Evolutionary conservation across 2,113 vertebrate species (phyloP).

Genomic region (cattle (Bos taurus)): DNA sequence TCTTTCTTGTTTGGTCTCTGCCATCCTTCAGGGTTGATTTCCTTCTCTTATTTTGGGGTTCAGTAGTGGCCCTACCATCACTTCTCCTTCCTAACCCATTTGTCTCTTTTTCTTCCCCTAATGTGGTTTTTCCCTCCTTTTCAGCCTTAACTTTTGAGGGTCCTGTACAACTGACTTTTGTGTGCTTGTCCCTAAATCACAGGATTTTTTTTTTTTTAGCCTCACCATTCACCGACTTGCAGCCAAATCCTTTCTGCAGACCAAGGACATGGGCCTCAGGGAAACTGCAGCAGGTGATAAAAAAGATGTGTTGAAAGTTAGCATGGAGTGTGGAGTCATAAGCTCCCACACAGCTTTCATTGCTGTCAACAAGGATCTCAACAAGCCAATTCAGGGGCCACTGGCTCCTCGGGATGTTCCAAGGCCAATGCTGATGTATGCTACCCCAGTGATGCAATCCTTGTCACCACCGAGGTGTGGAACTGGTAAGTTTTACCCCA

Average conservation of each 20-base stretch:
- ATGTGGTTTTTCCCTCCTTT: neutral
- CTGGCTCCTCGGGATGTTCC: slow-evolving; percentile 72
- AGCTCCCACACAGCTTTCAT: slow-evolving; percentile 86
- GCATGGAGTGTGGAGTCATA: slow-evolving; percentile 83
- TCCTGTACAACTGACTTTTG: fast-evolving
- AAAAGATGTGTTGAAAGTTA: slow-evolving; percentile 78
- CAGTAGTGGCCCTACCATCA: neutral
- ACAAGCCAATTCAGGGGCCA: slow-evolving; percentile 74
- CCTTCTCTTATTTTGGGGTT: neutral
- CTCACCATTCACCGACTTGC: slow-evolving; percentile 83
- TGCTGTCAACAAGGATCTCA: slow-evolving; percentile 77
- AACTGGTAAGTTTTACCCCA: slow-evolving; percentile 7
- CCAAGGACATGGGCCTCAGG: slow-evolving; percentile 72
- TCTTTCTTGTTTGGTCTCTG: neutral
- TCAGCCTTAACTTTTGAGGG: neutral
- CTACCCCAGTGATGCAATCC: fast-evolving
- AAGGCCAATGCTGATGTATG: neutral
- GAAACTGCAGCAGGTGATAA: slow-evolving; percentile 26
- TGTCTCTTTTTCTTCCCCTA: neutral
- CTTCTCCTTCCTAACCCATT: neutral
- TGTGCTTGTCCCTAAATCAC: neutral
- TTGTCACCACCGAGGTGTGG: fast-evolving
- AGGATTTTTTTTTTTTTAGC: slow-evolving; percentile 62
- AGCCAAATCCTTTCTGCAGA: slow-evolving; percentile 81
- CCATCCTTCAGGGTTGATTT: neutral